Percentiles rank a stretch among this genome's conserved stretches.
Conservation (phyloP, 2,797 vertebrate genomes). For the Phyllotis vaccarum region DNA sequence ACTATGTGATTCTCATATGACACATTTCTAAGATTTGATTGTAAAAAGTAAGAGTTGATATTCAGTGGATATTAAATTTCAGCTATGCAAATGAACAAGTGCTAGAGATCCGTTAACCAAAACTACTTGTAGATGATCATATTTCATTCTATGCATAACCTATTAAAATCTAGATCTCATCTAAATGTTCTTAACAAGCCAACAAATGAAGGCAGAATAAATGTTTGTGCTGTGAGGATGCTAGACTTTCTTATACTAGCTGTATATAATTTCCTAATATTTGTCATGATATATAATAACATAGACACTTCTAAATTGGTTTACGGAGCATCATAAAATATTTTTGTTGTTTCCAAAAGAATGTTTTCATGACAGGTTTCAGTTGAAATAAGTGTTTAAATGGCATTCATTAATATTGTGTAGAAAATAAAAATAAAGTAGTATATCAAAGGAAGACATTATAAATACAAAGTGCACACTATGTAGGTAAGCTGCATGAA, state of each 20-base stretch:
- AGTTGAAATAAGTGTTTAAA: slow-evolving; percentile 1
- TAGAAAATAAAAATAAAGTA: background rate
- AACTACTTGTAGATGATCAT: background rate
- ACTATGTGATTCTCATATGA: background rate
- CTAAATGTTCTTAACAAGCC: background rate
- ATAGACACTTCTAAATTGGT: background rate
- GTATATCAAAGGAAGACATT: background rate
- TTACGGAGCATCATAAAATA: background rate
- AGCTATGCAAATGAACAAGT: background rate
- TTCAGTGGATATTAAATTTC: background rate
- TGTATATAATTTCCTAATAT: background rate
- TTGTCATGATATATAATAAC: background rate
- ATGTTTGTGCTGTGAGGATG: background rate
- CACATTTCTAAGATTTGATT: background rate
- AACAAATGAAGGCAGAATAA: background rate
- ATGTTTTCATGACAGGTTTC: slow-evolving; percentile 20
- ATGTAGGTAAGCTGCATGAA: background rate
- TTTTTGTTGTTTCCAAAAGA: background rate
- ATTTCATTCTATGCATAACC: background rate
- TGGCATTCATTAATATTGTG: background rate
- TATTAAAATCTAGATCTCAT: background rate
- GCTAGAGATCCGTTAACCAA: background rate
- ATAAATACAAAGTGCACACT: background rate
- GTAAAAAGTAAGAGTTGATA: background rate
- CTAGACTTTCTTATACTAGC: background rate